A percentile compares a stretch with the other conserved stretches of the same genome.
Evolutionary conservation across 2,113 vertebrate genomes (phyloP).

Genomic region (Mustela lutreola): DNA sequence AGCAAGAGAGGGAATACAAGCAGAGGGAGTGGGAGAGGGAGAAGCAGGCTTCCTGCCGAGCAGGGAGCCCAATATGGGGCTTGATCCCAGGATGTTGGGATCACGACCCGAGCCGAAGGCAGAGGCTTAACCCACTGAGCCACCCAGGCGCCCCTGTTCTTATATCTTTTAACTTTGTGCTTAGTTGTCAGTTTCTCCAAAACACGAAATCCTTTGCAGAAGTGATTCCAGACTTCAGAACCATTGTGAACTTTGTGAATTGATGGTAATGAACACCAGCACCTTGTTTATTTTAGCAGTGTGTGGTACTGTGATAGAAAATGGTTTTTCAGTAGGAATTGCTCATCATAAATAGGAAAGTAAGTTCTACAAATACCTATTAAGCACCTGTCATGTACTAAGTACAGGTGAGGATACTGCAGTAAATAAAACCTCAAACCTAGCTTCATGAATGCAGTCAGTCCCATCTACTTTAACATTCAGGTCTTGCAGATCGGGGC

Average conservation of each 20-base stretch:
- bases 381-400: background rate
- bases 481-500: background rate
- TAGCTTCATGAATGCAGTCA: no score
- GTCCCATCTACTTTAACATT: background rate
- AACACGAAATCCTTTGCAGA: constrained; percentile 58
- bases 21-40: no score
- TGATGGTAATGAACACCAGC: background rate
- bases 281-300: background rate
- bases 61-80: no score
- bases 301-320: background rate
- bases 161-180: constrained; percentile 30
- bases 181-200: constrained; percentile 60
- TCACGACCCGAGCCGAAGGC: no score
- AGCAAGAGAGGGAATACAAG: no score
- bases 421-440: no score
- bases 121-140: no score
- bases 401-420: no score
- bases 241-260: background rate
- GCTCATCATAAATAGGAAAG: background rate
- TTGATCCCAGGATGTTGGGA: no score
- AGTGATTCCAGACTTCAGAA: constrained; percentile 23
- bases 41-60: no score
- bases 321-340: background rate
- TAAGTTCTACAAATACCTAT: background rate
- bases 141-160: background rate